These are phyloP conservation scores for Sinocyclocheilus anophthalmus DNA, from an alignment of 2,113 vertebrate genomes.

Conservation along the genomic window DNA sequence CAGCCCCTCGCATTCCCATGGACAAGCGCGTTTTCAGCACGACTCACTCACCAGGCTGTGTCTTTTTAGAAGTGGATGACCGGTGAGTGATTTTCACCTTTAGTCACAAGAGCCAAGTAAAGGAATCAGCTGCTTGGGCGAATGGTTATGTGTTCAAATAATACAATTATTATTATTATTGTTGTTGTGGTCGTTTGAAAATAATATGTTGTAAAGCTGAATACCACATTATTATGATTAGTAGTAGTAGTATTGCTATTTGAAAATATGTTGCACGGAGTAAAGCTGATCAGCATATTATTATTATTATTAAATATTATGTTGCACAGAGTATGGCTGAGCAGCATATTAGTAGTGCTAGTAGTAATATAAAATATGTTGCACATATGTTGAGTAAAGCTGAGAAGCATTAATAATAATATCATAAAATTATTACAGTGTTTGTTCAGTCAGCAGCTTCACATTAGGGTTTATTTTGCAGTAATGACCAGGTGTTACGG, in stretches of 20 bases:
- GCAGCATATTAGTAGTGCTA: no score
- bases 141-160: background rate
- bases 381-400: no score
- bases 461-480: background rate
- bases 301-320: background rate
- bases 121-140: background rate
- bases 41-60: conserved; percentile 87
- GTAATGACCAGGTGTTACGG: background rate
- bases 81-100: conserved; percentile 71
- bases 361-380: no score
- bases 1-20: conserved; percentile 87
- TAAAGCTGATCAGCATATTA: background rate
- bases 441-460: background rate
- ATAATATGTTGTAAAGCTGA: background rate
- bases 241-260: background rate
- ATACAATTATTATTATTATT: background rate
- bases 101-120: background rate
- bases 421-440: no score
- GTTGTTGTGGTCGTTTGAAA: background rate
- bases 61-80: conserved; percentile 91
- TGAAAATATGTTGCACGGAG: background rate
- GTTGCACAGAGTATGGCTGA: background rate
- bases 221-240: background rate
- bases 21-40: conserved; percentile 94
- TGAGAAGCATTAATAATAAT: background rate